phyloP scores from a whole-genome alignment of 2,797 vertebrate genomes.

The Odontamblyopus lacepedii region DNA sequence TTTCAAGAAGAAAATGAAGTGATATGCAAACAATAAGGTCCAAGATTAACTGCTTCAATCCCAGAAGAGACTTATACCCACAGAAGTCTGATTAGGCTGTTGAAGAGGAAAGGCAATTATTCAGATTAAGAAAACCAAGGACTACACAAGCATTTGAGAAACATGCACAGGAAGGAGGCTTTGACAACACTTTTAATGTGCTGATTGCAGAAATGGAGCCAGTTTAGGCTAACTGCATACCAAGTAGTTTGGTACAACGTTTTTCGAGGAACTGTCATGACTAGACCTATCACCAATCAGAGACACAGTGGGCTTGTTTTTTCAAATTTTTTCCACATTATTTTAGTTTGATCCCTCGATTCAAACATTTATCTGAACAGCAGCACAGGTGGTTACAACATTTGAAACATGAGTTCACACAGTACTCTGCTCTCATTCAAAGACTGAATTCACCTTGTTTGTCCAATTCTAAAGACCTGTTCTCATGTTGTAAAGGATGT shows the following conservation, averaged over 20 bases:
- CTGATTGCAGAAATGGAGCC: background rate
- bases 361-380: no score
- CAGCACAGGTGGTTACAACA: no score
- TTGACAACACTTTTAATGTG: background rate
- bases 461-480: no score
- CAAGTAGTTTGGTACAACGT: background rate
- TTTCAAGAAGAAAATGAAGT: constrained; percentile 40
- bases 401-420: no score
- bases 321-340: no score
- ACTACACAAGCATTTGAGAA: constrained; percentile 11
- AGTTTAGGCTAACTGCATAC: background rate
- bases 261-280: background rate
- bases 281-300: background rate
- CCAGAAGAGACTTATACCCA: constrained; percentile 19
- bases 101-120: constrained; percentile 18
- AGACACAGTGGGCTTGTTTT: background rate
- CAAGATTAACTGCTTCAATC: constrained; percentile 49
- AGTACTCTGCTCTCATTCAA: no score
- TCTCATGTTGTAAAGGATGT: no score
- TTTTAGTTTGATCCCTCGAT: no score
- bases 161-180: background rate
- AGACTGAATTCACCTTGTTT: no score
- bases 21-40: constrained; percentile 35
- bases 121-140: constrained; percentile 12
- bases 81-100: constrained; percentile 19